phyloP scores from a whole-genome alignment of 2,113 vertebrate species.

The Microtus montanus region DNA sequence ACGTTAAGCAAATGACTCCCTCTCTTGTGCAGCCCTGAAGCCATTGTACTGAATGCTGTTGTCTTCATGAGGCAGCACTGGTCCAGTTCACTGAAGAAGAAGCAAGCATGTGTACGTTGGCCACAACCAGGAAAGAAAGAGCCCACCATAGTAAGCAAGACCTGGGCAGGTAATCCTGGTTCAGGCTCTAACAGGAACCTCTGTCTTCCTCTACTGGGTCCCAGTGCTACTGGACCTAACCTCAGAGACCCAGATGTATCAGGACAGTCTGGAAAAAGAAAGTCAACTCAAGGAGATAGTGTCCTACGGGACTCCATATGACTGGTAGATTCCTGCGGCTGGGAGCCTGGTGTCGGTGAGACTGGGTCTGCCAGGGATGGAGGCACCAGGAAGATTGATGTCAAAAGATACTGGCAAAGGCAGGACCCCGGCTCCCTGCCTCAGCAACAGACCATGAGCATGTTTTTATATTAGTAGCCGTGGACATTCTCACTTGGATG shows the following conservation, averaged over 20 bases:
- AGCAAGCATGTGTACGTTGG: neutral
- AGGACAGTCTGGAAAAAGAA: neutral
- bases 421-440: neutral
- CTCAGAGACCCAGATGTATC: neutral
- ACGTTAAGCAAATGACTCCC: slow-evolving; percentile 45
- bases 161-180: neutral
- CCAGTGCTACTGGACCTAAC: neutral
- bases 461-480: neutral
- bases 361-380: neutral
- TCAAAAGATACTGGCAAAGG: slow-evolving; percentile 10
- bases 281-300: neutral
- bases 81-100: neutral
- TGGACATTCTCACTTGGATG: neutral
- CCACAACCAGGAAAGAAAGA: neutral
- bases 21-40: neutral
- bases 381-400: neutral
- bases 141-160: neutral
- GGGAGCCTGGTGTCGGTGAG: neutral
- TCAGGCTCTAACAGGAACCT: neutral
- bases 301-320: neutral
- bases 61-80: neutral
- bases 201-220: neutral
- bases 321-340: neutral
- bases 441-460: neutral
- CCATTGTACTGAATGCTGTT: neutral